Evolutionary conservation across 2,888 invertebrate genomes (phyloP), one percentile per base, ranked within the genome.

Genomic region (Sarcophaga rosellei): DNA sequence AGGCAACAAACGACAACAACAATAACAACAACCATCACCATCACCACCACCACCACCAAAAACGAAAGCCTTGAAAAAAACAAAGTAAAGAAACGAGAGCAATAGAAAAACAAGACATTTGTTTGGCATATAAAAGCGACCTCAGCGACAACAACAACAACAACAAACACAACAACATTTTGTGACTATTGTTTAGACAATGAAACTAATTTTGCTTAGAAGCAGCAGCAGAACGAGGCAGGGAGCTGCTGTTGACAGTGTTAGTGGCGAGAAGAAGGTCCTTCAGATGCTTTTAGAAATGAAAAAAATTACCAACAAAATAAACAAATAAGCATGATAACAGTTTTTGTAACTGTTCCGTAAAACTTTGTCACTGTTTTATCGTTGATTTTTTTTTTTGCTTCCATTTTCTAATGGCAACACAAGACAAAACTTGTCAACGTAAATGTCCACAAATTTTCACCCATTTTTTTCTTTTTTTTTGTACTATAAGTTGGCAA

Each of bases 391-490:
- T 23, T 35, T 35, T 35, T 45, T 45, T 45, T 4, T 63, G 10
- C 8, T 66, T 20, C n/a, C 45, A 44, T 45, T 21, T 68, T 68
- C 11, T 10, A 8, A 61, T 63, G 75, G 59, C 69, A 75, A 74
- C 69, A 63, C 15, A 23, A 75, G 35, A 70, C 70, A 82, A 85
- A 78, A 81, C 74, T 75, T 85, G 73, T 85, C 85, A 85, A 69
- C 70, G 62, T 11, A 75, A 82, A 85, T 85, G 85, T 85, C 81
- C 70, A 62, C 85, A 82, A 85, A 78, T 85, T 82, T 81, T 69
- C 85, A 85, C 75, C 20, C 68, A 47, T n/a, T 69, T 47, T 74
- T 62, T 47, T 21, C 5, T 25, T 25, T 25, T 25, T 25, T 25
- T 35, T 35, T 6, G 35, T 35, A 35, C 35, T 35, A 6, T 6